phyloP scores from a whole-genome alignment of 2,888 invertebrate genomes.

The Euzophera pinguis region DNA sequence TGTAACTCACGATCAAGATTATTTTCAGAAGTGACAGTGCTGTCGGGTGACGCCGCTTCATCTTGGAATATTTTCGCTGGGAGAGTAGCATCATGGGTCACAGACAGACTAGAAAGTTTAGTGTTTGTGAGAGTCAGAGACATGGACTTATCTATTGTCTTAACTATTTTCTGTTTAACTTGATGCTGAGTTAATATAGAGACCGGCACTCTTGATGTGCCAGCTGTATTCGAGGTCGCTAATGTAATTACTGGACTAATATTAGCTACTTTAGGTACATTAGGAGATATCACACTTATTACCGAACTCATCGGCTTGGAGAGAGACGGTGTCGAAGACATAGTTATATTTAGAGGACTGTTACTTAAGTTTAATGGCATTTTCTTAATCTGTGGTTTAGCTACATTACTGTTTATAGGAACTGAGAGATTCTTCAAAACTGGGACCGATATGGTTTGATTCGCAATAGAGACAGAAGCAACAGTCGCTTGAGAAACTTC shows the following conservation, averaged over 20 bases:
- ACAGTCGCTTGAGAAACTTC: conserved; percentile 81
- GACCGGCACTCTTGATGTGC: conserved; percentile 58
- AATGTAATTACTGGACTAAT: conserved; percentile 63
- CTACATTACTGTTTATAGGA: conserved; percentile 45
- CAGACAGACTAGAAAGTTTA: conserved; percentile 78
- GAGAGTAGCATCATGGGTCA: conserved; percentile 79
- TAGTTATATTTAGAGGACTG: conserved; percentile 53
- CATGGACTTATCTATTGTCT: conserved; percentile 74
- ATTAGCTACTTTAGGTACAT: conserved; percentile 56
- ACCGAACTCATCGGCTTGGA: conserved; percentile 69
- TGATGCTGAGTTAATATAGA: conserved; percentile 71
- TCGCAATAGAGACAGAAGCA: conserved; percentile 74
- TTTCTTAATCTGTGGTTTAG: conserved; percentile 56
- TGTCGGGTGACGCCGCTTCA: conserved; percentile 82
- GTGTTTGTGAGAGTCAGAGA: conserved; percentile 73
- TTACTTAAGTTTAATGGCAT: conserved; percentile 58
- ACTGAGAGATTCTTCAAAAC: conserved; percentile 68
- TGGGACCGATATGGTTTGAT: conserved; percentile 74
- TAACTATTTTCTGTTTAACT: conserved; percentile 73
- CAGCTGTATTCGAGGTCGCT: conserved; percentile 53
- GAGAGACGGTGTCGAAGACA: conserved; percentile 56
- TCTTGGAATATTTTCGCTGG: conserved; percentile 85
- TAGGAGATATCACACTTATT: conserved; percentile 72
- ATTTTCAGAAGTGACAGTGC: conserved; percentile 53
- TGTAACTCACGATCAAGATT: conserved; percentile 42